Conservation (phyloP, 2,888 invertebrate genomes). For the Lasioglossum calceatum region DNA sequence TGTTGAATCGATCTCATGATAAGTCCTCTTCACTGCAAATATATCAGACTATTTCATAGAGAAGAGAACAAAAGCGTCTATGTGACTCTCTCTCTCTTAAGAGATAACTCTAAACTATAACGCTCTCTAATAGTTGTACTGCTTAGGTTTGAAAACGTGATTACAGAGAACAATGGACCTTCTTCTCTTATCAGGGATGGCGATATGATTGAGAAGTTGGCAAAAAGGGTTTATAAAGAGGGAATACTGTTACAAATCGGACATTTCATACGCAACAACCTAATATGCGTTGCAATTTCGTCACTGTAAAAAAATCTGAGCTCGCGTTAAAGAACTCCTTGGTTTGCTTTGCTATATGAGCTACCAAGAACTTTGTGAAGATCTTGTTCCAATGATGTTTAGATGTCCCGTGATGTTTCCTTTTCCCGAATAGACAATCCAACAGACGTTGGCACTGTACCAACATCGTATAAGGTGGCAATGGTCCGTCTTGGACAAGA, state of each 20-base stretch:
- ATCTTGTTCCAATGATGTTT: neutral
- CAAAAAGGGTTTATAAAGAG: neutral
- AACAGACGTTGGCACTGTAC: neutral
- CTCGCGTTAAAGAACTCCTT: neutral
- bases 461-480: neutral
- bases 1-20: neutral
- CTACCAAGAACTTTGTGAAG: neutral
- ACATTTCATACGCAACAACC: neutral
- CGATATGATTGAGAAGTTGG: neutral
- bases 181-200: neutral
- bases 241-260: neutral
- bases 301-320: neutral
- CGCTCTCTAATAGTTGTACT: neutral
- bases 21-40: neutral
- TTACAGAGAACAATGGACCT: neutral
- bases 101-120: neutral
- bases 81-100: neutral
- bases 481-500: neutral
- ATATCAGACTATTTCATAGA: neutral
- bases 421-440: neutral
- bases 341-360: neutral
- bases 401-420: neutral
- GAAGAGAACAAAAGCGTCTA: neutral
- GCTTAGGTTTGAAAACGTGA: neutral
- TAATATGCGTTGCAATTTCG: neutral